phyloP scores from a whole-genome alignment of 2,113 vertebrate species.

The Otocyon megalotis region DNA sequence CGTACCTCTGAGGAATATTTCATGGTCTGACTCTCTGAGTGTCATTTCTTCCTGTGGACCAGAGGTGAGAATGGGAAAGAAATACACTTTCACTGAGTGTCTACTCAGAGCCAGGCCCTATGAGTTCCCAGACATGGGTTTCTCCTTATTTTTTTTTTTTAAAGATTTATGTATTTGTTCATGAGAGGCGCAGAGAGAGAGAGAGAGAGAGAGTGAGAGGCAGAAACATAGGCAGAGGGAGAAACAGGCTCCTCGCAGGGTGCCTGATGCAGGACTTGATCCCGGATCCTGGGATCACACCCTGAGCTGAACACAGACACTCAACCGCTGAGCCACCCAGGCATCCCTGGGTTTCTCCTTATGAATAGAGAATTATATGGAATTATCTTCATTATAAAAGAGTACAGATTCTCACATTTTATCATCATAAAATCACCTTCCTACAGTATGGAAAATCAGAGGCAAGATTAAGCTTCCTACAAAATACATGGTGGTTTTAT shows the following conservation, averaged over 20 bases:
- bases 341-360: background rate
- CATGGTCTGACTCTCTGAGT: background rate
- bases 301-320: too few species aligned
- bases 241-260: too few species aligned
- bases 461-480: background rate
- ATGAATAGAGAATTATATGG: background rate
- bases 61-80: background rate
- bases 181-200: too few species aligned
- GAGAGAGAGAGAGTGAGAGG: too few species aligned
- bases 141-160: background rate
- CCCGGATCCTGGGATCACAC: too few species aligned
- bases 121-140: background rate
- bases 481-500: background rate
- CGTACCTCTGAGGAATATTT: slow-evolving; percentile 24
- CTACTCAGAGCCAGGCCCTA: background rate
- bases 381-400: background rate
- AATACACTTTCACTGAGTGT: background rate
- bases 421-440: background rate
- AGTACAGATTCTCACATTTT: background rate
- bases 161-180: too few species aligned
- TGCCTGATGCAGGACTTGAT: too few species aligned
- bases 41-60: background rate
- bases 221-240: too few species aligned
- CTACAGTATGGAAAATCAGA: background rate
- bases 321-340: too few species aligned